phyloP scores from a whole-genome alignment of 2,113 vertebrate species.

The Eurystomus gularis region DNA sequence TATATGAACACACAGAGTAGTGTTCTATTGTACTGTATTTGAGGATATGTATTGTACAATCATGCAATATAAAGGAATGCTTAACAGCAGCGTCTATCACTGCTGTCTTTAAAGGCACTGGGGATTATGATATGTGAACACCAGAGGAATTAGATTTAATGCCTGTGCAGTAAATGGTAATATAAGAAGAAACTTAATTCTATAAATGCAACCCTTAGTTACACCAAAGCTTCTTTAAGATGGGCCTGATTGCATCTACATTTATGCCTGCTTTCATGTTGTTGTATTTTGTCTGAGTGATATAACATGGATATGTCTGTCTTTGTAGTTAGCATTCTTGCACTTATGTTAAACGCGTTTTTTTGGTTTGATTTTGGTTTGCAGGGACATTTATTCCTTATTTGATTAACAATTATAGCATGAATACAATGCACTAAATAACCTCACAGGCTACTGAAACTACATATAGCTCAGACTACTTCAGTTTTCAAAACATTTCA shows the following conservation, averaged over 20 bases:
- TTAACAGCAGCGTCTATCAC: not conserved
- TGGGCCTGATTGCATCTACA: rapidly evolving
- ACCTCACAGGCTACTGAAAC: not conserved
- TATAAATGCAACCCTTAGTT: not conserved
- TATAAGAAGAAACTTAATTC: not conserved
- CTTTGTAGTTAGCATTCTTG: not conserved
- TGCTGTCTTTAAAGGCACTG: not conserved
- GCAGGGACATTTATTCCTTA: not conserved
- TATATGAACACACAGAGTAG: not conserved
- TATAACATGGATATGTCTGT: not conserved
- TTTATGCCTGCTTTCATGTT: not conserved
- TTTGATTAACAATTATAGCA: not conserved
- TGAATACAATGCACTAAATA: not conserved
- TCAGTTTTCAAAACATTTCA: not conserved
- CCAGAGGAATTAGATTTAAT: not conserved
- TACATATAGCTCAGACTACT: not conserved
- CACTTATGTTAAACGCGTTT: not conserved
- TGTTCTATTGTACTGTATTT: not conserved
- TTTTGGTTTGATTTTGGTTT: not conserved
- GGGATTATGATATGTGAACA: not conserved
- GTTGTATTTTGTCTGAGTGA: not conserved
- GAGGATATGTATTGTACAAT: not conserved
- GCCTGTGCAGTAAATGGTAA: not conserved
- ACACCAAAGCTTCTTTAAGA: not conserved
- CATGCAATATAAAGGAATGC: not conserved